Percentiles rank a stretch among this genome's conserved stretches.
Evolutionary conservation across 2,797 vertebrate species (phyloP).

Genomic region (Neomorphus geoffroyi): DNA sequence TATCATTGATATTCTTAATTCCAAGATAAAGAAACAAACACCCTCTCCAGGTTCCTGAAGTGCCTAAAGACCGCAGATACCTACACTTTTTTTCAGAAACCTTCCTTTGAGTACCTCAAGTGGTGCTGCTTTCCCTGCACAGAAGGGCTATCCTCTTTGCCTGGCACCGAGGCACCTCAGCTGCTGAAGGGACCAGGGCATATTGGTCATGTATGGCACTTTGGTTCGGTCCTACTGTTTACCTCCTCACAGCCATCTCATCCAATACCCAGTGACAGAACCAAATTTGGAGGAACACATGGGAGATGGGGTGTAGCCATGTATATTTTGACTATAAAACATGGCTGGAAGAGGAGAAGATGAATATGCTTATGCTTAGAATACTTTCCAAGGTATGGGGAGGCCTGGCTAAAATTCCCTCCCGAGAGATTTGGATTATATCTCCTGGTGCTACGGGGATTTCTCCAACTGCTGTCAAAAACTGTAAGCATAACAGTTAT

Average conservation of each 20-base stretch:
- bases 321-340: background rate
- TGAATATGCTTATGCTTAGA: background rate
- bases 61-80: background rate
- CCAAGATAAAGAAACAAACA: slow-evolving; percentile 19
- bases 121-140: background rate
- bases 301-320: background rate
- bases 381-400: background rate
- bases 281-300: background rate
- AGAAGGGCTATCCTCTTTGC: background rate
- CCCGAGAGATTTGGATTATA: background rate
- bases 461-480: background rate
- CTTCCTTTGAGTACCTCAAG: background rate
- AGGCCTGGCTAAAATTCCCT: background rate
- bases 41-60: background rate
- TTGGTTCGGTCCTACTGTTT: background rate
- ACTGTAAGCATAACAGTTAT: background rate
- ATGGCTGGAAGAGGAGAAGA: background rate
- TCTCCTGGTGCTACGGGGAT: background rate
- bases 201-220: no score
- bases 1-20: background rate
- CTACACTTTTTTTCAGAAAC: background rate
- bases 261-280: background rate
- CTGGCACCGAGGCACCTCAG: background rate
- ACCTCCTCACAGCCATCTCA: background rate
- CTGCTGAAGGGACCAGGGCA: fast-evolving